These are phyloP conservation scores for Crematogaster levior DNA, from an alignment of 2,888 invertebrate species.

Conservation along the genomic window DNA sequence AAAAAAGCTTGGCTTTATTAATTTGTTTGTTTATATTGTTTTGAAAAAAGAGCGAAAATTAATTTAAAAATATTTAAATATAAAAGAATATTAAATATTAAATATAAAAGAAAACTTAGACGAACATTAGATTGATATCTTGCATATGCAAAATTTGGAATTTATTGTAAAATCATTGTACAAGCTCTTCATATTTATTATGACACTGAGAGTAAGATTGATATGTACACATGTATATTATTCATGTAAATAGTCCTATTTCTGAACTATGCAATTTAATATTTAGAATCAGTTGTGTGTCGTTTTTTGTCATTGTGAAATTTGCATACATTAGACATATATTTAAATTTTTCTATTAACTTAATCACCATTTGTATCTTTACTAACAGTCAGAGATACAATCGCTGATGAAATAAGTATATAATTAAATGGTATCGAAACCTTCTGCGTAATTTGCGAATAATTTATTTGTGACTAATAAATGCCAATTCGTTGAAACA, in stretches of 20 bases:
- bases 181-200: background rate
- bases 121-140: background rate
- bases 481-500: conserved; percentile 29
- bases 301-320: background rate
- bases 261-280: background rate
- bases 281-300: background rate
- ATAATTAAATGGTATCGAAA: background rate
- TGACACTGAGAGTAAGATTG: background rate
- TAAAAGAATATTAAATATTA: too few relatives aligned
- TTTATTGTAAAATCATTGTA: background rate
- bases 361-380: background rate
- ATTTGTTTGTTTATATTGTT: too few relatives aligned
- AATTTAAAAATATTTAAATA: background rate
- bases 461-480: conserved; percentile 9
- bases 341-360: background rate
- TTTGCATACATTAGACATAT: background rate
- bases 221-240: background rate
- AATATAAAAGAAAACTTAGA: too few relatives aligned
- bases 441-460: background rate
- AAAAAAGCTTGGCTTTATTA: too few relatives aligned
- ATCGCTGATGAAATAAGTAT: background rate
- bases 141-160: background rate
- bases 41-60: too few relatives aligned
- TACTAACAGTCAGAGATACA: too few relatives aligned
- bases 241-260: background rate